A percentile compares a stretch with the other conserved stretches of the same genome.
phyloP scores from a whole-genome alignment of 2,888 invertebrate species.

The Drosophila ezoana region DNA sequence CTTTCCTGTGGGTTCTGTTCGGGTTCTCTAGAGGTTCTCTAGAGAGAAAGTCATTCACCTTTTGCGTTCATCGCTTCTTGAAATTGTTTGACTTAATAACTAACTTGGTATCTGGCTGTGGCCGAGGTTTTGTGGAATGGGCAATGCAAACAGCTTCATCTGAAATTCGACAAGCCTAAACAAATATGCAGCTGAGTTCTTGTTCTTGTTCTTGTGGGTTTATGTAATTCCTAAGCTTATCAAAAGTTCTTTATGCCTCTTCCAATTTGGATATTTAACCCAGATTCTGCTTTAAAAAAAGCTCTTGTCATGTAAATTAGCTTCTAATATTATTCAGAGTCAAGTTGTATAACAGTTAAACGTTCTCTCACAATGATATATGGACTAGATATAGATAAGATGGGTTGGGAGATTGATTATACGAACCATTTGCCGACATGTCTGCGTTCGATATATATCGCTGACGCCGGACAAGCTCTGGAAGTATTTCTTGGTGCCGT shows the following conservation, averaged over 20 bases:
- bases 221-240: constrained; percentile 40
- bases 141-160: constrained; percentile 64
- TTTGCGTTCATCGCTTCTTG: constrained; percentile 44
- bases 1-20: constrained; percentile 16
- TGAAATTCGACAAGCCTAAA: constrained; percentile 30
- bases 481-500: constrained; percentile 85
- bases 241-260: constrained; percentile 8
- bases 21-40: constrained; percentile 13
- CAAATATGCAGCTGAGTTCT: constrained; percentile 30
- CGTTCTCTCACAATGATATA: constrained; percentile 35
- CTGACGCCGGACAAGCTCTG: constrained; percentile 84
- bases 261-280: constrained; percentile 32
- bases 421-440: constrained; percentile 84
- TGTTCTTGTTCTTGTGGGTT: constrained; percentile 16
- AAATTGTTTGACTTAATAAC: constrained; percentile 56
- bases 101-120: constrained; percentile 39
- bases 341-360: constrained; percentile 35
- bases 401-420: constrained; percentile 9
- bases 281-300: background rate
- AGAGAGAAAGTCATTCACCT: constrained; percentile 74
- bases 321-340: constrained; percentile 21
- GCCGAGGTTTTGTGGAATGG: constrained; percentile 33
- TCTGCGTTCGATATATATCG: constrained; percentile 84
- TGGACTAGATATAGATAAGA: background rate
- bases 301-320: constrained; percentile 49